Base-by-base conservation (phyloP, 2,113 vertebrate genomes). In the Bufo gargarizans region DNA sequence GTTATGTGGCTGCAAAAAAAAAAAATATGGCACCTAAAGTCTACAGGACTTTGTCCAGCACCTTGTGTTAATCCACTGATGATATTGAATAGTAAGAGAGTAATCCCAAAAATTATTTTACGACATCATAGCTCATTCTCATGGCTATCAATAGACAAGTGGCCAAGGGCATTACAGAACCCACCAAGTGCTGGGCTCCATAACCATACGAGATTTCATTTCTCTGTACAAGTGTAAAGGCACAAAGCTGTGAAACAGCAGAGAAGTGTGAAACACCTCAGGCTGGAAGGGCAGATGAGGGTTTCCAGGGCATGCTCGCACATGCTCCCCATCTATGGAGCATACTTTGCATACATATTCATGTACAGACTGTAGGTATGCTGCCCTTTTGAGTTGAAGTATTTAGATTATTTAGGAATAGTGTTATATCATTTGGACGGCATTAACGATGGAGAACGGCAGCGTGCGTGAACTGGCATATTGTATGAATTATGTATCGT, bases 311-410 rank as follows among this genome's bases (percentile, higher is more conserved):
- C 84, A 14, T n/a, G 84, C 43, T 17, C 33, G 1, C 10, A 61
- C 84, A 61, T 11, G 84, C 71, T 61, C 47, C 59, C 55, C 71
- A 3, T 50, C 49, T 3, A 4, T 16, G 53, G 12, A 10, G 43
- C 69, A 33, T 74, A 74, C 53, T 55, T 85, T 2, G 13, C 33
- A 85, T 56, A 85, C n/a, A 43, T 45, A 45, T 56, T 74, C 49
- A 17, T 74, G 83, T 58, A 72, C 20, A 58, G 83, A 84, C 82
- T 71, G 12, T 58, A 85, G 82, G 65, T 43, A 58, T 71, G 82
- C 50, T 59, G 67, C 65, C 82, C 65, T 72, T 8, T 55, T 49
- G 47, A 71, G 63, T 20, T 55, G 19, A 69, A 72, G 20, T 74
- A 58, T 74, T 4, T 67, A 0, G 12, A 77, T 55, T 6, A 11